Evolutionary conservation across 1,140 invertebrate species (phyloP), one percentile per base, ranked within the genome.

Genomic region (honey bee (Apis mellifera)): DNA sequence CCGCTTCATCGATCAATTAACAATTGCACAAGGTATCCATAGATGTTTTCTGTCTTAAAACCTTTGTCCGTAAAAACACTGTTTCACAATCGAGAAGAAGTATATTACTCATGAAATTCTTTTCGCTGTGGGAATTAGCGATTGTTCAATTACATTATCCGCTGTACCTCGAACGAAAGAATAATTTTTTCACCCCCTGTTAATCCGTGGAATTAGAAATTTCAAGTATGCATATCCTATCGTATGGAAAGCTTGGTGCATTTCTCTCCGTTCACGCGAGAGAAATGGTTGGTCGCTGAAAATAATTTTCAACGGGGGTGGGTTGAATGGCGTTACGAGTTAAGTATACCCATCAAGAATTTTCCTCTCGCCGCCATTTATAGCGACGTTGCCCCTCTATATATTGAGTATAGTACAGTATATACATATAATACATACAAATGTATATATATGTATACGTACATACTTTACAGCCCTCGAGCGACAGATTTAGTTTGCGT

Each of bases 401-500:
- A 12, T 26, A 55, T 70, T 60, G 66, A 55, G 7, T 55, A 54
- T 52, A 32, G 32, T 26, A 32, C 26, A 42, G 54, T 57, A n/a
- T 64, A 64, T 17, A 57, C 3, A 9, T 21, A 57, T 21, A 57
- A 57, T 21, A 54, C 12, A 11, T 12, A 54, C 52, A 52, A 1
- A 52, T 9, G 32, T 26, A 32, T 26, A 32, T 26, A 26, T 26
- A 26, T 26, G 54, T 57, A 17, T 64, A 64, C 3, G 32, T 32
- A 9, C 23, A 9, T 70, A 71, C 77, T 71, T 78, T 78, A 68
- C 32, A 78, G 55, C 66, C 55, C 5, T 48, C 50, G 55, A 23
- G 77, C 54, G 66, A 50, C 77, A 78, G 77, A 78, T 78, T 78
- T 62, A 70, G 77, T 71, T 70, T 52, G 66, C 55, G 77, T 60